A percentile compares a stretch with the other conserved stretches of the same genome.
phyloP scores from a whole-genome alignment of 1,140 invertebrate genomes.

The Zaprionus tsacasi region DNA sequence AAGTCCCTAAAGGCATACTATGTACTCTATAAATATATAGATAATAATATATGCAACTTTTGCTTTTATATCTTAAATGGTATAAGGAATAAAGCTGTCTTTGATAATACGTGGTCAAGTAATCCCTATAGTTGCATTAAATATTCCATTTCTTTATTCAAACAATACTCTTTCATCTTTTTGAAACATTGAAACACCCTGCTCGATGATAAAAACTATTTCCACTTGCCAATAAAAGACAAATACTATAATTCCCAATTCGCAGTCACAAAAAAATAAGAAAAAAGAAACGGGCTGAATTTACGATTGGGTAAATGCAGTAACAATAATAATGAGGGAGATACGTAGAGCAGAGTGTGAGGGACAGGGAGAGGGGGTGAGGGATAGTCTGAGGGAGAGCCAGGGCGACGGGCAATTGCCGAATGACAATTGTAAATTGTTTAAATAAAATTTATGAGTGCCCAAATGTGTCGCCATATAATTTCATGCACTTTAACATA shows the following conservation, averaged over 20 bases:
- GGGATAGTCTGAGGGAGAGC: constrained; percentile 1
- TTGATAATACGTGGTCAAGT: too few relatives aligned
- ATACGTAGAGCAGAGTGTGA: background rate
- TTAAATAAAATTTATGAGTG: constrained; percentile 82
- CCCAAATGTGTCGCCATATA: constrained; percentile 82
- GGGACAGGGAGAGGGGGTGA: background rate
- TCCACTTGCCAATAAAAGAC: constrained; percentile 64
- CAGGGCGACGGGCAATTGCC: constrained; percentile 65
- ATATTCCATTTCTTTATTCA: too few relatives aligned
- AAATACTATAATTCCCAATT: constrained; percentile 60
- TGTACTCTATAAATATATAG: too few relatives aligned
- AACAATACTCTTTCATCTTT: background rate
- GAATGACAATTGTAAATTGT: constrained; percentile 82
- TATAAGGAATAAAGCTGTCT: too few relatives aligned
- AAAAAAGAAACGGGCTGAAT: constrained; percentile 8
- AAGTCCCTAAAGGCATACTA: background rate
- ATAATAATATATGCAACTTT: too few relatives aligned
- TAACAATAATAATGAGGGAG: constrained; percentile 18
- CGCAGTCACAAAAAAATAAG: constrained; percentile 27
- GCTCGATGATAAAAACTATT: constrained; percentile 45
- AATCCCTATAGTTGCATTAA: too few relatives aligned
- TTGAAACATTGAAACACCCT: constrained; percentile 21
- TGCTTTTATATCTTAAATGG: too few relatives aligned
- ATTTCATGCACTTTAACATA: constrained; percentile 82
- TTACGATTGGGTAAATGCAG: constrained; percentile 22